Percentiles rank a stretch among this genome's conserved stretches.
These are phyloP conservation scores for Zeus faber DNA, from an alignment of 2,113 vertebrate species.

Conservation along the genomic window DNA sequence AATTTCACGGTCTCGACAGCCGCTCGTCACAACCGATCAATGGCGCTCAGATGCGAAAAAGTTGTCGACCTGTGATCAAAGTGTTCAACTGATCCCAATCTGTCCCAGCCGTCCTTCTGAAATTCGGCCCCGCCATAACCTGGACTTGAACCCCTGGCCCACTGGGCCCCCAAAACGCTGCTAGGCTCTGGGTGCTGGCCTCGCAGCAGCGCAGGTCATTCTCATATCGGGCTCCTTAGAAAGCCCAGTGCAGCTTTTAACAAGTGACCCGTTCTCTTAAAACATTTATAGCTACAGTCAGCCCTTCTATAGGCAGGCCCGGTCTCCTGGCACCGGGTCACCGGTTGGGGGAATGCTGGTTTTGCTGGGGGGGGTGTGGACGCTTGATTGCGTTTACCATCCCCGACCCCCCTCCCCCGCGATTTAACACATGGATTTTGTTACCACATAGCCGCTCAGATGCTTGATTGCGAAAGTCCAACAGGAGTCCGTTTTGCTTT, in stretches of 20 bases:
- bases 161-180: conserved; percentile 41
- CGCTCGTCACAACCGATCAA: conserved; percentile 73
- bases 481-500: conserved; percentile 61
- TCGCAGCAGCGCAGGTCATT: conserved; percentile 57
- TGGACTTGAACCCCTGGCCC: conserved; percentile 67
- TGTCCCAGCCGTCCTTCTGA: conserved; percentile 54
- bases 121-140: conserved; percentile 67
- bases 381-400: conserved; percentile 67
- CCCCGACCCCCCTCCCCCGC: conserved; percentile 13
- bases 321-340: conserved; percentile 58
- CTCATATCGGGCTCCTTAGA: conserved; percentile 44
- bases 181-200: conserved; percentile 15
- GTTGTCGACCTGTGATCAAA: conserved; percentile 75
- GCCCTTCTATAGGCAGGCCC: conserved; percentile 59
- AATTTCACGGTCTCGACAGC: too few relatives aligned
- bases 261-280: conserved; percentile 63
- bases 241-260: conserved; percentile 60
- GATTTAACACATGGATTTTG: conserved; percentile 75
- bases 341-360: conserved; percentile 38
- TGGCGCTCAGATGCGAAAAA: conserved; percentile 69
- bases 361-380: conserved; percentile 58
- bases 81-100: conserved; percentile 68
- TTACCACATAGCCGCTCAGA: conserved; percentile 64
- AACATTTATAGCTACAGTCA: conserved; percentile 73
- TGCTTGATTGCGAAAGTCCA: conserved; percentile 72